A percentile compares a stretch with the other conserved stretches of the same genome.
These are phyloP conservation scores for Myrmecophaga tridactyla DNA, from an alignment of 2,113 vertebrate genomes.

Conservation along the genomic window DNA sequence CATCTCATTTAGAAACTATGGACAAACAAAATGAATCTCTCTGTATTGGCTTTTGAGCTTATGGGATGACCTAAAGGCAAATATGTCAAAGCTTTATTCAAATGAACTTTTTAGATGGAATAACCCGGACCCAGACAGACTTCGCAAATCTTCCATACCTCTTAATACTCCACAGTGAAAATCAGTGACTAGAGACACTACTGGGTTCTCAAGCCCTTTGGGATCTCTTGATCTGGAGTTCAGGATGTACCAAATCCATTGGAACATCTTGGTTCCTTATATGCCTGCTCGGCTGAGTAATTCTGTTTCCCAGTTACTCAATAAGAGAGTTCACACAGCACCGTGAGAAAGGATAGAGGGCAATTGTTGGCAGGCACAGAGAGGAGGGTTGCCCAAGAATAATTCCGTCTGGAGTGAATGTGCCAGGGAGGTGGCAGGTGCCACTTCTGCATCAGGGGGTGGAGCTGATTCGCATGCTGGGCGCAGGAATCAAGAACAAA, in stretches of 20 bases:
- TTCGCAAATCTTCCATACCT: not conserved
- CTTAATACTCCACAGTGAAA: slow-evolving; percentile 18
- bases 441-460: slow-evolving; percentile 15
- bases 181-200: slow-evolving; percentile 26
- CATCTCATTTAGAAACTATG: not conserved
- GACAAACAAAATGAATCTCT: not conserved
- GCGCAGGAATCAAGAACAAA: slow-evolving; percentile 61
- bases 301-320: not conserved
- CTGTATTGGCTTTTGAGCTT: not conserved
- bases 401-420: not conserved
- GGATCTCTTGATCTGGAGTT: slow-evolving; percentile 10
- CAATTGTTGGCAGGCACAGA: not conserved
- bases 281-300: not conserved
- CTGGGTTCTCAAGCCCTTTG: not conserved
- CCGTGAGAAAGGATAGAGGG: not conserved
- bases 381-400: not conserved
- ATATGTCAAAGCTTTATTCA: not conserved
- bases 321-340: not conserved
- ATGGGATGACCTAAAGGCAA: not conserved
- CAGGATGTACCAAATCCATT: slow-evolving; percentile 14
- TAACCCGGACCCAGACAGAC: not conserved
- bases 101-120: slow-evolving; percentile 23
- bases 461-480: slow-evolving; percentile 60
- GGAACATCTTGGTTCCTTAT: not conserved
- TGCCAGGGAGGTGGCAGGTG: not conserved